Percentiles rank a stretch among this genome's conserved stretches.
Conservation (phyloP, 2,113 vertebrate genomes). For the Lycaon pictus region DNA sequence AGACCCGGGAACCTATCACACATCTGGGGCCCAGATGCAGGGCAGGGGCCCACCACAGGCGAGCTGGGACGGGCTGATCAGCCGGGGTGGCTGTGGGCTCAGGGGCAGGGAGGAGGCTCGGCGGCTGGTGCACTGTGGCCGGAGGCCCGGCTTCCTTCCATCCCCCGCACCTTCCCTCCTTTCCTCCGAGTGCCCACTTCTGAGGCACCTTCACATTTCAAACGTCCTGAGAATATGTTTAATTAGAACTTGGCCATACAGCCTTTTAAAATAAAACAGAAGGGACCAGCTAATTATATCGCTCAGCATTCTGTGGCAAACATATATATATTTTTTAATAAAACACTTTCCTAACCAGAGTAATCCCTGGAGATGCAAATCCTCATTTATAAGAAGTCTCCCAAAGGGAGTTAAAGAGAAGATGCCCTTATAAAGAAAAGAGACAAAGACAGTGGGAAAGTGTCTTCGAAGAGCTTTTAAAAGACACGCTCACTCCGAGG, state of each 20-base stretch:
- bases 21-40: neutral
- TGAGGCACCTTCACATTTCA: conserved; percentile 78
- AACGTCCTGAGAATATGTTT: conserved; percentile 86
- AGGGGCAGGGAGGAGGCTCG: neutral
- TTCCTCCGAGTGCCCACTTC: conserved; percentile 27
- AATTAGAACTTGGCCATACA: conserved; percentile 86
- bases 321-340: conserved; percentile 81
- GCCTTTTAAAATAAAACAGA: conserved; percentile 82
- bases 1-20: neutral
- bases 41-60: too few species aligned
- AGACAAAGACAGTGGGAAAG: conserved; percentile 68
- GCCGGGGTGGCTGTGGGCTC: rapidly evolving
- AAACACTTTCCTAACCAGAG: conserved; percentile 85
- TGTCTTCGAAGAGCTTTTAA: conserved; percentile 78
- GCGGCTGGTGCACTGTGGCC: neutral
- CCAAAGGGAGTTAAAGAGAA: conserved; percentile 85
- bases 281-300: conserved; percentile 86
- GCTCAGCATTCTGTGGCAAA: conserved; percentile 83
- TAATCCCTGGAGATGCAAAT: conserved; percentile 85
- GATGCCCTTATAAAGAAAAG: conserved; percentile 78
- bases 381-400: conserved; percentile 87
- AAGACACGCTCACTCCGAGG: conserved; percentile 75
- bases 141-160: neutral
- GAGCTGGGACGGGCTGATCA: neutral
- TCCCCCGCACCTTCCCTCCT: neutral